Evolutionary conservation across 2,888 invertebrate species (phyloP), one percentile per base, ranked within the genome.

Genomic region (Drosophila conformis): DNA sequence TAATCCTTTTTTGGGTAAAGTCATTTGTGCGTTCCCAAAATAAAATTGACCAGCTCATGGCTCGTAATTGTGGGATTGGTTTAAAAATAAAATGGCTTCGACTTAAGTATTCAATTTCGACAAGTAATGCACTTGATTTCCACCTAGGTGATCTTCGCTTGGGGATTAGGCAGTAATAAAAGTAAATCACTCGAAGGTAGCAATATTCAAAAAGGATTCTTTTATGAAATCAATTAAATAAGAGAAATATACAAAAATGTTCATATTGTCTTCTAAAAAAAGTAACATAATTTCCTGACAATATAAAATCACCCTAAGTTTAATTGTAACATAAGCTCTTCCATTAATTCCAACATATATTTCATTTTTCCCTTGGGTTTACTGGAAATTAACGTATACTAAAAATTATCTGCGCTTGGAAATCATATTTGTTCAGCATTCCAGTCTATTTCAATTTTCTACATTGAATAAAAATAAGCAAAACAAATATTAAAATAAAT

Each of bases 121-220:
- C 76, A 76, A 78, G 83, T 86, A 86, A 86, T 82, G 82, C 85
- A 82, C 86, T 82, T 83, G 80, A 86, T 76, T 69, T 67, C 33
- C 48, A 51, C 48, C 54, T 71, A 67, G 71, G 36, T 53, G 64
- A 78, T 73, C 70, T 69, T 35, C 68, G 48, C 70, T 56, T 58
- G 40, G 61, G 78, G 75, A 82, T 78, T 80, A 82, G 63, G 51
- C 66, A 69, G 69, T 62, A 67, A 75, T 71, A 62, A 25, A 25
- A 25, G 25, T 57, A 27, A 27, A 58, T 42, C 25, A 13, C n/a
- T 21, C 21, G 42, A 59, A 63, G 52, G 62, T 63, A 25, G 15
- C 4, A 25, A 15, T 25, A 8, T 49, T 5, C 5, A 10, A 42
- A 0, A 42, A 42, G 5, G 2, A 42, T 42, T 42, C 11, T 21